Evolutionary conservation across 2,797 vertebrate species (phyloP).

Genomic region (Ctenochaetus hawaiiensis): DNA sequence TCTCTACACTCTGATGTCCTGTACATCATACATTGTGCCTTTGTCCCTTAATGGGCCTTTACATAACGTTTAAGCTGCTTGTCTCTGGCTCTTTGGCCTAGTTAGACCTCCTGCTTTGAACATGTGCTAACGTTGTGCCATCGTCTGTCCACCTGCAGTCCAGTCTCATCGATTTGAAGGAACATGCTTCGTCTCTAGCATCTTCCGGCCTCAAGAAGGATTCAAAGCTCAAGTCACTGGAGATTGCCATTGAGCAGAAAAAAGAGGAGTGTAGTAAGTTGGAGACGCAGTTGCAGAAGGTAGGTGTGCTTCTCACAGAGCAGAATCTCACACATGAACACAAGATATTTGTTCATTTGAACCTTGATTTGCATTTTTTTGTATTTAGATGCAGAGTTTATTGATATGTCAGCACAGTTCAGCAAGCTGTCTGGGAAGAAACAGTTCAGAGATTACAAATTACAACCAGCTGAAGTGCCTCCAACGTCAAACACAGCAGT

Average conservation of each 20-base stretch:
- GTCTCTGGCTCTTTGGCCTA: slow-evolving; percentile 20
- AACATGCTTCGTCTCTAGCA: slow-evolving; percentile 97
- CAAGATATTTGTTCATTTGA: background rate
- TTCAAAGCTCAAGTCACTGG: slow-evolving; percentile 98
- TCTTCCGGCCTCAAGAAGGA: slow-evolving; percentile 98
- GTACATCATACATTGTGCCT: background rate
- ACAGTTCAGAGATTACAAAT: background rate
- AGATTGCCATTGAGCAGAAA: slow-evolving; percentile 99
- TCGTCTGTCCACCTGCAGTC: slow-evolving; percentile 87
- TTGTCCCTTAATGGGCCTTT: slow-evolving; percentile 1
- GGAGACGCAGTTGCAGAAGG: slow-evolving; percentile 99
- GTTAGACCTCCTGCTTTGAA: slow-evolving; percentile 34
- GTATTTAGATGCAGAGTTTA: background rate
- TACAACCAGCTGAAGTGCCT: background rate
- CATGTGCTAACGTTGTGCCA: slow-evolving; percentile 51
- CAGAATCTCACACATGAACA: background rate
- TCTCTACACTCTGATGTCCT: slow-evolving; percentile 23
- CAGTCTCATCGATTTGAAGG: slow-evolving; percentile 98
- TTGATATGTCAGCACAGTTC: too few species aligned
- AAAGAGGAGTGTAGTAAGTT: slow-evolving; percentile 99
- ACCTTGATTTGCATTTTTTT: background rate
- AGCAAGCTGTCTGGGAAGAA: background rate
- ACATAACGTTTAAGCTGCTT: slow-evolving; percentile 10
- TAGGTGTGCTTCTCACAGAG: slow-evolving; percentile 74
- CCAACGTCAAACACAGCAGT: background rate